Percentiles rank a stretch among this genome's conserved stretches.
Conservation (phyloP, 2,888 invertebrate genomes). For the Caradrina clavipalpis region DNA sequence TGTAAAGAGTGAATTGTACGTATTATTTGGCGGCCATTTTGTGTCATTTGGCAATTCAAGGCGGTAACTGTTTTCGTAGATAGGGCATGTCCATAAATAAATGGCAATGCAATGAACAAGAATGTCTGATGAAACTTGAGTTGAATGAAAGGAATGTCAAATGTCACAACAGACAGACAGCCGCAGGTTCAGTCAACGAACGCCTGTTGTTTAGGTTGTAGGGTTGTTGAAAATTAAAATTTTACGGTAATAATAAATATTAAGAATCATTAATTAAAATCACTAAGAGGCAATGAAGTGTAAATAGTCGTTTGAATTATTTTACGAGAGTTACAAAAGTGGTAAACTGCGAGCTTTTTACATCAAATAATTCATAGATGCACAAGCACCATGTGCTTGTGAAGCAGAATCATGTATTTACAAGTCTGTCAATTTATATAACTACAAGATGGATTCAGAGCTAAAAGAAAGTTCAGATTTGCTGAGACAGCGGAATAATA, state of each 20-base stretch:
- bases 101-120: too few relatives aligned
- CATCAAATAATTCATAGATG: constrained; percentile 12
- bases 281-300: constrained; percentile 12
- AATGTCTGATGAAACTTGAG: too few relatives aligned
- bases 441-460: constrained; percentile 74
- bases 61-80: too few relatives aligned
- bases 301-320: constrained; percentile 30
- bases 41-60: too few relatives aligned
- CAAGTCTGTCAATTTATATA: constrained; percentile 60
- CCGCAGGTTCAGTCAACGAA: constrained; percentile 27
- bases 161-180: background rate
- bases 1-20: too few relatives aligned
- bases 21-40: too few relatives aligned
- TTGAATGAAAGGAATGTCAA: background rate
- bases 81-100: too few relatives aligned
- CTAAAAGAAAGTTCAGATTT: constrained; percentile 82
- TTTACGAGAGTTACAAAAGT: constrained; percentile 32
- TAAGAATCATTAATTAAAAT: constrained; percentile 49
- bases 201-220: constrained; percentile 47
- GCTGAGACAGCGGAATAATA: constrained; percentile 70
- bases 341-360: constrained; percentile 37
- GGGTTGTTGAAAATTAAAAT: constrained; percentile 31
- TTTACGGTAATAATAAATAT: constrained; percentile 32
- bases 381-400: constrained; percentile 55
- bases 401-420: constrained; percentile 47